phyloP scores from a whole-genome alignment of 2,797 vertebrate species.

The Danio kyathit region DNA sequence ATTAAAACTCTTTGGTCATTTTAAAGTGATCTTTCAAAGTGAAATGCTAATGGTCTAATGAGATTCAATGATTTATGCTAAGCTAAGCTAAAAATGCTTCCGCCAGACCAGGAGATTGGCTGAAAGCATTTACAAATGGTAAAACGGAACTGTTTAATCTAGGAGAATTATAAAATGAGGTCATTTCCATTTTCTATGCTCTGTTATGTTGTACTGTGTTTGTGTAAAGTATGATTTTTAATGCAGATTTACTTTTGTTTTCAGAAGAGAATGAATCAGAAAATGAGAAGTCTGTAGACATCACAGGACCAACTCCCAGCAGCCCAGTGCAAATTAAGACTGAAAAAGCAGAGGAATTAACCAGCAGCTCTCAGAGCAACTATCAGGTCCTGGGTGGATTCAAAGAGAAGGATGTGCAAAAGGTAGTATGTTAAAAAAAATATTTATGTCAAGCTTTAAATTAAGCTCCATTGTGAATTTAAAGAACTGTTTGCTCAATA shows the following conservation, averaged over 20 bases:
- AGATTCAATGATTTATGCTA: no score
- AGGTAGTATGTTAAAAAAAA: constrained; percentile 75
- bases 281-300: neutral
- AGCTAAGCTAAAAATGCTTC: no score
- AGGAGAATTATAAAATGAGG: no score
- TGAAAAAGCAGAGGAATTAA: constrained; percentile 35
- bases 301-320: neutral
- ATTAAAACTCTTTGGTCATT: no score
- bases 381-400: constrained; percentile 83
- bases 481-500: neutral
- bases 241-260: neutral
- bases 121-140: no score
- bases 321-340: neutral
- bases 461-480: neutral
- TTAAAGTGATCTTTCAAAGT: no score
- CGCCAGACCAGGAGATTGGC: no score
- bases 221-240: neutral
- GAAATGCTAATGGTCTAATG: no score
- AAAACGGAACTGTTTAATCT: no score
- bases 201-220: neutral
- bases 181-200: no score
- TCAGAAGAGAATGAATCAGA: neutral
- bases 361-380: constrained; percentile 55
- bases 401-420: constrained; percentile 75
- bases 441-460: neutral